Base-by-base conservation (phyloP, 2,113 vertebrate species). In the Nothocercus nigrocapillus region DNA sequence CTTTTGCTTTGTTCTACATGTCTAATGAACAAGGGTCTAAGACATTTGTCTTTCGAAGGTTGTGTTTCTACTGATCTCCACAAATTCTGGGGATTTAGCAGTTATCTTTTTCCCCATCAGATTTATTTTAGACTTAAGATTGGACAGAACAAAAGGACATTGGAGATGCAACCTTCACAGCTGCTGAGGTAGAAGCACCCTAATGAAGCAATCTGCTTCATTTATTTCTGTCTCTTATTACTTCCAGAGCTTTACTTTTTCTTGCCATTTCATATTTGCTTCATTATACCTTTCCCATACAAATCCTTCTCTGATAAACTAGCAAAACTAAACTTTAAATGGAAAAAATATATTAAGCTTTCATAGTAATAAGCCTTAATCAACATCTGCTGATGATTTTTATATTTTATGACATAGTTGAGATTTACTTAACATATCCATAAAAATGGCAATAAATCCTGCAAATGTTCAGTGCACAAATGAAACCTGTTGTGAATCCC, bases 391-490 rank as follows among this genome's bases (percentile, higher is more conserved):
- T 95, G 83, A 93, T 94, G 66, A 96, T 45, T 86, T 91, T 83
- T 94, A 45, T 88, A 72, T 75, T 92, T 95, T 86, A 94, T 72
- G 28, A 85, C 22, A 59, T 54, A 92, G 34, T 86, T 95, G 76
- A 82, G 91, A 83, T 95, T 96, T 97, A 89, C 73, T 94, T 91
- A 56, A 61, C 30, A 21, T 75, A 89, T 62, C 81, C 89, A 89
- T 94, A 91, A 96, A 96, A 94, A 84, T 51, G 68, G 42, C 42
- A 78, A 88, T 96, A 96, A 94, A 93, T 96, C 92, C 88, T 76
- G 85, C 72, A 91, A 85, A 93, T 76, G 32, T 91, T 91, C 44
- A 68, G 32, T 7, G 1, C 21, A n/a, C 5, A 75, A 47, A 80
- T 54, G 66, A 88, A 59, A 76, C 40, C 8, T 56, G 42, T 68